Conservation (phyloP, 1,140 invertebrate species). For the Steinernema feltiae region DNA sequence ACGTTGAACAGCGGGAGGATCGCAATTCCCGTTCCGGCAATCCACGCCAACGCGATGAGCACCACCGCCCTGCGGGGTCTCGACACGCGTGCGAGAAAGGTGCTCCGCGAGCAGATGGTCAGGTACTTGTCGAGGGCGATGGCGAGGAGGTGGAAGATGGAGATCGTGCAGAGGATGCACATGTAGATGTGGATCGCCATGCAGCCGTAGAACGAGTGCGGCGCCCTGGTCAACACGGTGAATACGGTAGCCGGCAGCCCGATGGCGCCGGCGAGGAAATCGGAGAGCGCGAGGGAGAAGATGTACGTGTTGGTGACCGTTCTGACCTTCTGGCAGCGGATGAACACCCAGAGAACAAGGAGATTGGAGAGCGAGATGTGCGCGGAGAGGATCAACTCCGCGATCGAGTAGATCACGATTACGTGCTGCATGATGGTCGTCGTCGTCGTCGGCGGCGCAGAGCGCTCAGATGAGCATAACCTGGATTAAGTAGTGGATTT, state of each 20-base stretch:
- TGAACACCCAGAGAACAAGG: constrained; percentile 38
- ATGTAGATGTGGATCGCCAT: constrained; percentile 37
- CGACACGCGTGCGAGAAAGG: constrained; percentile 2
- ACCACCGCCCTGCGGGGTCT: constrained; percentile 26
- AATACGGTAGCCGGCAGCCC: constrained; percentile 21
- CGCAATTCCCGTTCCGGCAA: constrained; percentile 28
- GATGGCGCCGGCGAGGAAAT: constrained; percentile 35
- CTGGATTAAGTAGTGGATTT: no score
- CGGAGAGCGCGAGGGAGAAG: constrained; percentile 37
- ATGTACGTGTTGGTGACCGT: constrained; percentile 43
- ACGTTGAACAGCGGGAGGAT: constrained; percentile 37
- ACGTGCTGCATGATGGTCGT: not conserved
- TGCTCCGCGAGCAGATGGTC: constrained; percentile 33
- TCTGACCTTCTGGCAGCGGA: constrained; percentile 30
- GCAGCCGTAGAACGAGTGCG: constrained; percentile 34
- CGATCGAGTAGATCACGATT: constrained; percentile 30
- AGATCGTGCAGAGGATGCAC: constrained; percentile 42
- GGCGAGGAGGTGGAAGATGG: constrained; percentile 39
- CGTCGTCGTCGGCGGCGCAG: no score
- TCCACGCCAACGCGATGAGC: constrained; percentile 30
- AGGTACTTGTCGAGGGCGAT: constrained; percentile 41
- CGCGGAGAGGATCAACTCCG: constrained; percentile 38
- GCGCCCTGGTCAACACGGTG: constrained; percentile 31
- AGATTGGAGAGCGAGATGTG: constrained; percentile 40
- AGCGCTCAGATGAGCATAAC: no score